Base-by-base conservation (phyloP, 2,888 invertebrate species). In the Limnephilus lunatus region DNA sequence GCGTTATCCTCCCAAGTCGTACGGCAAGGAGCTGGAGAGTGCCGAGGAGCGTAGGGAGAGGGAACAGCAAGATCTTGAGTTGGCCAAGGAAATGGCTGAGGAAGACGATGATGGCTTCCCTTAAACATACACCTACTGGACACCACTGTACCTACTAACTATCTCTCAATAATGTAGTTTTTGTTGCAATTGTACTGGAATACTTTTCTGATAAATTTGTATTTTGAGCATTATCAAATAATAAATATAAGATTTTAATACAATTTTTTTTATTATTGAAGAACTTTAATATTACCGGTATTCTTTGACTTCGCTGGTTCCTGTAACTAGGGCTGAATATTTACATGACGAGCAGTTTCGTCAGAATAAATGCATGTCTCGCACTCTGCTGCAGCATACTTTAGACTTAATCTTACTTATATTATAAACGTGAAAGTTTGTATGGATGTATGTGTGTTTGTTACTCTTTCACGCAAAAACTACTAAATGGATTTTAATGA, bases 41-140 rank as follows among this genome's bases (percentile, higher is more conserved):
- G 99, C 99, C 30, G 99, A 99, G 95, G 99, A 99, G 94, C 97
- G 99, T 90, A 97, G 99, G 92, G 99, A 99, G 95, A 96, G 99
- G 90, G 99, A 99, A 95, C 99, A 99, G 94, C 99, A 99, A 95
- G 99, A 99, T 95, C 96, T 99, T 94, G 99, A 99, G 95, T 96
- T 99, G 94, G 99, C 99, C n/a, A 99, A 99, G 95, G 99, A 99
- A 96, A 99, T 99, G 98, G 99, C 99, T 12, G 99, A 99, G 95
- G 99, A 99, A 95, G 99, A 99, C 95, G 99, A 99, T 96, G 99
- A 99, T 96, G 98, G 98, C 94, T 98, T 98, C 95, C 96, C 96
- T 94, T 96, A 94, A 95, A 94, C 91, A 39, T 89, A 19, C 30
- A 86, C 11, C 25, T 53, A 87, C 68, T 68, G 9, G 2, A 68